Base-by-base conservation (phyloP, 2,888 invertebrate species). In the Brachyopa scutellaris region DNA sequence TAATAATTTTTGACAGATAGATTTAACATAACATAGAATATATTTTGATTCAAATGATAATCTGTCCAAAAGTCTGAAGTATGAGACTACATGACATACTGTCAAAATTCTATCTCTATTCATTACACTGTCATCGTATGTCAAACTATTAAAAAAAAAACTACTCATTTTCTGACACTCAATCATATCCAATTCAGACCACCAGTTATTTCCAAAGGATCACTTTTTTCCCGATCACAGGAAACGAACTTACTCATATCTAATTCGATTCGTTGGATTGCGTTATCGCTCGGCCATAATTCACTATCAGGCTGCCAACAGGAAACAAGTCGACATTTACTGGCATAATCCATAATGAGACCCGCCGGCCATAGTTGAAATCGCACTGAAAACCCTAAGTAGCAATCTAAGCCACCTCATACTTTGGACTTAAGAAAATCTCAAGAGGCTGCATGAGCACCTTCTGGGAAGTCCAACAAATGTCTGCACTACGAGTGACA, bases 221-320 rank as follows among this genome's bases (percentile, higher is more conserved):
- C 5, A 11, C 17, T n/a, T 51, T 9, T n/a, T n/a, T n/a, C n/a
- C n/a, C n/a, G n/a, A n/a, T n/a, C n/a, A n/a, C n/a, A n/a, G n/a
- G n/a, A n/a, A n/a, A n/a, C n/a, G n/a, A n/a, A n/a, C n/a, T n/a
- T n/a, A n/a, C n/a, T n/a, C n/a, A n/a, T n/a, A n/a, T n/a, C n/a
- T n/a, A n/a, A n/a, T n/a, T n/a, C n/a, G n/a, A n/a, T n/a, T n/a
- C n/a, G n/a, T n/a, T n/a, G n/a, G n/a, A n/a, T n/a, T n/a, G n/a
- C n/a, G 11, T 13, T 51, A 15, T 53, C 19, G 21, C 9, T 2
- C 15, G 26, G 23, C 29, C 19, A 38, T 49, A 49, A 49, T 40
- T 40, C 29, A 17, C n/a, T 66, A 31, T 31, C 36, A 33, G 49
- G 57, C 73, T 74, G 57, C 73, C n/a, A 66, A 74, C 55, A 66